A percentile compares a stretch with the other conserved stretches of the same genome.
phyloP scores from a whole-genome alignment of 2,888 invertebrate genomes.

The Neoaliturus tenellus region DNA sequence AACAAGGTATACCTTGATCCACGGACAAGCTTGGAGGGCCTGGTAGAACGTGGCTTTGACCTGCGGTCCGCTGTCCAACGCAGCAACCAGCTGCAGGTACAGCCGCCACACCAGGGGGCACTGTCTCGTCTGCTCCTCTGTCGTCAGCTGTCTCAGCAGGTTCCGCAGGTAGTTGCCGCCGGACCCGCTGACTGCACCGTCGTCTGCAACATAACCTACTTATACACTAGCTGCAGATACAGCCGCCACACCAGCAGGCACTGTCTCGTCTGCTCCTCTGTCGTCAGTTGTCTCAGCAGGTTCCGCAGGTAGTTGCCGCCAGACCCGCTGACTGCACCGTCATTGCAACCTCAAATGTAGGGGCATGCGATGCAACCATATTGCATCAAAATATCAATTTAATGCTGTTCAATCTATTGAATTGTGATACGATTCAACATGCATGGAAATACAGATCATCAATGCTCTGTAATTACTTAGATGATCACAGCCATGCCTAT shows the following conservation, averaged over 20 bases:
- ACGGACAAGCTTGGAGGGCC: constrained; percentile 79
- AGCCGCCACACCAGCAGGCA: constrained; percentile 75
- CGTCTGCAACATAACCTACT: background rate
- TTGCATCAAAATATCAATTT: too few species aligned
- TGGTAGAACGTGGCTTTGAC: constrained; percentile 73
- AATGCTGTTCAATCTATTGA: too few species aligned
- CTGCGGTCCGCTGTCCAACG: constrained; percentile 71
- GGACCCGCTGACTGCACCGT: background rate
- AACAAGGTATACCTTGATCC: constrained; percentile 80
- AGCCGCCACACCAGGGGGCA: constrained; percentile 75
- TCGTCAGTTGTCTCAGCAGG: constrained; percentile 61
- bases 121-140: constrained; percentile 60
- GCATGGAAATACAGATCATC: too few species aligned
- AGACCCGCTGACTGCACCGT: background rate
- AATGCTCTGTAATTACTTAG: too few species aligned
- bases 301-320: constrained; percentile 49
- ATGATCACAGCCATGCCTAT: too few species aligned
- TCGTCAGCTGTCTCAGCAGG: constrained; percentile 61
- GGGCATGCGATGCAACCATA: too few species aligned
- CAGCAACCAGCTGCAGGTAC: constrained; percentile 76
- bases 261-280: constrained; percentile 60
- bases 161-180: constrained; percentile 49
- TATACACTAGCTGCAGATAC: constrained; percentile 78
- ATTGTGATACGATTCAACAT: too few species aligned
- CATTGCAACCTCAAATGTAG: too few species aligned